Conservation (phyloP, 2,113 vertebrate species). For the Oncorhynchus keta region DNA sequence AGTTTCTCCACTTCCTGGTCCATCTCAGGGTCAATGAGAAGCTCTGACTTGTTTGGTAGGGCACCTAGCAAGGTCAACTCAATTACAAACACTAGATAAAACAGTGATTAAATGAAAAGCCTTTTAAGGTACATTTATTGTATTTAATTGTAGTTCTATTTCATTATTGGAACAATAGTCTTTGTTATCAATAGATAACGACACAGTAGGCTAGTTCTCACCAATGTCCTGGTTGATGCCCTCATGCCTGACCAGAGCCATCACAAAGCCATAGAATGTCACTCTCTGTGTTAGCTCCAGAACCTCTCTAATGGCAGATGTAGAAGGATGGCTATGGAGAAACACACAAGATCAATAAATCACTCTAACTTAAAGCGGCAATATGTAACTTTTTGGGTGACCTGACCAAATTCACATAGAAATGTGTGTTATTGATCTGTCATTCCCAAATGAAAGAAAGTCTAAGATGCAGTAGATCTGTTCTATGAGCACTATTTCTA, state of each 20-base stretch:
- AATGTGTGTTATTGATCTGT: too few relatives aligned
- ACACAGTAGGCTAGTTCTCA: constrained; percentile 22
- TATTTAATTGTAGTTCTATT: too few relatives aligned
- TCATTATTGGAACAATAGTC: not conserved
- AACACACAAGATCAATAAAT: constrained; percentile 7
- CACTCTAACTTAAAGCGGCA: too few relatives aligned
- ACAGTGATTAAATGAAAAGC: not conserved
- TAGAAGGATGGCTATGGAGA: constrained; percentile 80
- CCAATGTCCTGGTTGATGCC: constrained; percentile 73
- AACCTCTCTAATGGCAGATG: constrained; percentile 70
- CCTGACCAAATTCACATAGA: too few relatives aligned
- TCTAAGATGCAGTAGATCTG: too few relatives aligned
- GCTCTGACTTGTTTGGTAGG: constrained; percentile 84
- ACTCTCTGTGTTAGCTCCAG: too few relatives aligned
- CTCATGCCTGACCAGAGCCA: constrained; percentile 87
- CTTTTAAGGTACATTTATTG: too few relatives aligned
- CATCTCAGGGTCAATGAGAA: constrained; percentile 90
- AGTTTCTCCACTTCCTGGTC: constrained; percentile 92
- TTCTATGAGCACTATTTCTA: too few relatives aligned
- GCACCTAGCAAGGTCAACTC: constrained; percentile 71
- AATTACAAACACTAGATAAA: not conserved
- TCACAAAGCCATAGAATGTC: constrained; percentile 80
- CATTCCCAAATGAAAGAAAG: too few relatives aligned
- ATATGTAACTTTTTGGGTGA: too few relatives aligned
- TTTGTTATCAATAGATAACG: too few relatives aligned